Evolutionary conservation across 2,113 vertebrate genomes (phyloP), one percentile per base, ranked within the genome.

Genomic region (Castor canadensis): DNA sequence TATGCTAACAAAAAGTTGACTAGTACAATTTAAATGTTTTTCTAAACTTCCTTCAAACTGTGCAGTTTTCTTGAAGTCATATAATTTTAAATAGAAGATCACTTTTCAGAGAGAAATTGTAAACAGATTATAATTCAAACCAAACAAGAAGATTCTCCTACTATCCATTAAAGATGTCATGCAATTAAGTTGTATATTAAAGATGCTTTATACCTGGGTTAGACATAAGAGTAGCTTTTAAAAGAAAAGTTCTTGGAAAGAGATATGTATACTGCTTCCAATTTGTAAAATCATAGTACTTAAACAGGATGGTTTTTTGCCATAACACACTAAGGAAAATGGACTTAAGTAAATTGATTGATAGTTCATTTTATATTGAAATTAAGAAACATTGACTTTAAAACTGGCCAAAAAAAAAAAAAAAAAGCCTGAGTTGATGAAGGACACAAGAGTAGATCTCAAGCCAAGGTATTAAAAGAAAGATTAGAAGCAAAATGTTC

Each of bases 341-440:
- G 89, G 10, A 91, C 35, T 75, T 67, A 20, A 47, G 35, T 93
- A 87, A 93, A 89, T 87, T 72, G 35, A 66, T 45, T 83, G 60
- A 35, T 67, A 94, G 45, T 91, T 92, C 49, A 79, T 83, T 92
- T 76, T 92, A 73, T 47, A 85, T 26, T 47, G 80, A 73, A 95
- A 90, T 72, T 71, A 87, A 92, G 20, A 93, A 95, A 56, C 38
- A 91, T 12, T 84, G 35, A 72, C 17, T 94, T 82, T 52, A 84
- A 92, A 93, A 66, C 12, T 67, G 6, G 20, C 20, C 43, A 26
- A 75, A 62, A 94, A 40, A 38, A 91, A 38, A n/a, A n/a, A n/a
- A n/a, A n/a, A n/a, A n/a, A n/a, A n/a, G n/a, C 66, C 9, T 83
- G 49, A 93, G 45, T 84, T 91, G 43, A 28, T 62, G 67, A 90